Percentiles rank a stretch among this genome's conserved stretches.
phyloP scores from a whole-genome alignment of 1,140 invertebrate genomes.

The Spodoptera frugiperda region DNA sequence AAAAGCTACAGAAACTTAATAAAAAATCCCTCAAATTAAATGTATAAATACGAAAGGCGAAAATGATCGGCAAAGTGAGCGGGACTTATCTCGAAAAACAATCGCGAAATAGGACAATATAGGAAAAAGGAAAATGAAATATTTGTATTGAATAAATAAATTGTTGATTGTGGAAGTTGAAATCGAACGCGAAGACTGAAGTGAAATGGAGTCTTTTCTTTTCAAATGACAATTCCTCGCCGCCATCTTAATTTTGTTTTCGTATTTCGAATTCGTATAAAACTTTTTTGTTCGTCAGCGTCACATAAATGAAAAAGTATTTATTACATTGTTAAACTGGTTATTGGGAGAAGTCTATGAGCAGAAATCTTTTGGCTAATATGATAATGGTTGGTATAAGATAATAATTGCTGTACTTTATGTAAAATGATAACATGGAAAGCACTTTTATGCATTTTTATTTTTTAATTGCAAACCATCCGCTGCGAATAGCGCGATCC shows the following conservation, averaged over 20 bases:
- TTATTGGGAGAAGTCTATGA: too few relatives aligned
- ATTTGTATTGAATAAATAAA: slow-evolving; percentile 14
- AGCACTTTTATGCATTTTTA: background rate
- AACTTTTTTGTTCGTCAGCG: background rate
- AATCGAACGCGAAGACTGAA: background rate
- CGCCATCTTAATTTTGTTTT: slow-evolving; percentile 27
- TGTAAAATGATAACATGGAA: background rate
- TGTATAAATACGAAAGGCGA: slow-evolving; percentile 4
- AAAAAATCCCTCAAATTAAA: slow-evolving; percentile 9
- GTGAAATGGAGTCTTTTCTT: background rate
- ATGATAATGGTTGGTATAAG: too few relatives aligned
- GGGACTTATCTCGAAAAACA: background rate
- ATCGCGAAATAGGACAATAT: slow-evolving; percentile 4
- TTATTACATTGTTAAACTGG: too few relatives aligned
- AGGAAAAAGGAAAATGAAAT: slow-evolving; percentile 5
- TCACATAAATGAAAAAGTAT: too few relatives aligned
- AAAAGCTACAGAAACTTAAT: background rate
- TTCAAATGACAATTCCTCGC: slow-evolving; percentile 1
- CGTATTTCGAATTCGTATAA: slow-evolving; percentile 1
- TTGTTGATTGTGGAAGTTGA: background rate
- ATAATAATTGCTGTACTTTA: too few relatives aligned
- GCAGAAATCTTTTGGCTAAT: too few relatives aligned
- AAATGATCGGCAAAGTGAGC: slow-evolving; percentile 2
- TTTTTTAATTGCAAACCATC: background rate
- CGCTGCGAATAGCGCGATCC: background rate